Conservation (phyloP, 2,888 invertebrate genomes). For the Agrenia bidenticulata region DNA sequence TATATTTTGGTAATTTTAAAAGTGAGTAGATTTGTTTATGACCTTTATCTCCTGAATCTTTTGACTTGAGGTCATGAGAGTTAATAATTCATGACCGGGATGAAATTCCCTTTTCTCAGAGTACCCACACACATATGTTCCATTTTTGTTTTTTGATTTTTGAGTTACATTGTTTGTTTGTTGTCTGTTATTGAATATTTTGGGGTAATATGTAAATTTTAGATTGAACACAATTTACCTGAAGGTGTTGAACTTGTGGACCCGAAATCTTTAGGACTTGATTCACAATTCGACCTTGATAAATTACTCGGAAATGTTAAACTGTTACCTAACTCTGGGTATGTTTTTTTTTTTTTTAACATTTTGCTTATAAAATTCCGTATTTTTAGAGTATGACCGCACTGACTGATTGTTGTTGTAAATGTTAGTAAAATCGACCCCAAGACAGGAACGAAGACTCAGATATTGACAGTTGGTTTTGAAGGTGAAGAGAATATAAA, state of each 20-base stretch:
- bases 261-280: constrained; percentile 30
- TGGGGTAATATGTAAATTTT: background rate
- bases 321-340: constrained; percentile 28
- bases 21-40: too few relatives aligned
- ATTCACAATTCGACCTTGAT: constrained; percentile 31
- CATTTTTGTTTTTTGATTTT: too few relatives aligned
- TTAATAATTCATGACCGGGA: too few relatives aligned
- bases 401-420: too few relatives aligned
- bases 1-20: too few relatives aligned
- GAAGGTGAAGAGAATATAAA: constrained; percentile 36
- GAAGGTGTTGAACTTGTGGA: constrained; percentile 36
- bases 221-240: constrained; percentile 27
- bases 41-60: too few relatives aligned
- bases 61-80: too few relatives aligned
- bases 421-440: constrained; percentile 8
- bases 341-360: constrained; percentile 8
- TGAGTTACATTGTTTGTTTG: background rate
- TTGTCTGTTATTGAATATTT: background rate
- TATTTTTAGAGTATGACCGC: too few relatives aligned
- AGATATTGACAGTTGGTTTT: constrained; percentile 37
- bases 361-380: too few relatives aligned
- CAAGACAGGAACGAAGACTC: constrained; percentile 32
- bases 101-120: too few relatives aligned
- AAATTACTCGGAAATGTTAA: constrained; percentile 38
- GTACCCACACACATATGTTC: too few relatives aligned